Evolutionary conservation across 2,888 invertebrate genomes (phyloP), one percentile per base, ranked within the genome.

Genomic region (Elmis aenea): DNA sequence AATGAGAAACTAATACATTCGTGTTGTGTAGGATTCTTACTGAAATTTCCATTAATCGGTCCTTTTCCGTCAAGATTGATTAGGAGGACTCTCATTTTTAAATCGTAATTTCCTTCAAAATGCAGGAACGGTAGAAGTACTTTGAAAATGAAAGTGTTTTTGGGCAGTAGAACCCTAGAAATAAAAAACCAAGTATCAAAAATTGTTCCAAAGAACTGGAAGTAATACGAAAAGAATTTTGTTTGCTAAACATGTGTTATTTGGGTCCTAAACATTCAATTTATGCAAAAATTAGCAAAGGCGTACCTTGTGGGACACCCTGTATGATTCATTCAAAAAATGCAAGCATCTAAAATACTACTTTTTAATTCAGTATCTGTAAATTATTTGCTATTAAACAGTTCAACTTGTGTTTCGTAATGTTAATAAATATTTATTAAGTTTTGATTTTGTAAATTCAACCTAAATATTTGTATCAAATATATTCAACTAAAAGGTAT

Each of bases 91-190:
- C 78, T 75, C 51, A 82, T 78, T 54, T 82, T 77, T 66, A 83
- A 77, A 60, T 79, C 76, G 64, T 83, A 83, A 52, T 81, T 77
- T 12, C 82, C 82, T 34, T 70, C 68, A 54, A 82, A 80, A 41
- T 73, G 72, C 34, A 83, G 57, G 33, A 66, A 68, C 1, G 78
- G 79, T 15, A 83, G 67, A 21, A 71, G 58, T 21, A 79, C 68
- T 54, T 74, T 76, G 61, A 81, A 81, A 42, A 75, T 74, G 55
- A 81, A 81, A 43, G 71, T 65, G 48, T 81, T 76, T 50, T 77
- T 77, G 23, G 73, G 71, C 23, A 79, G n/a, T n/a, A n/a, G n/a
- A n/a, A n/a, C n/a, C n/a, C n/a, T n/a, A n/a, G n/a, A n/a, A n/a
- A n/a, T 6, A 15, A 6, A 5, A 6, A 5, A 14, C 10, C 9